phyloP scores from a whole-genome alignment of 2,113 vertebrate species.

The Tachycineta bicolor region DNA sequence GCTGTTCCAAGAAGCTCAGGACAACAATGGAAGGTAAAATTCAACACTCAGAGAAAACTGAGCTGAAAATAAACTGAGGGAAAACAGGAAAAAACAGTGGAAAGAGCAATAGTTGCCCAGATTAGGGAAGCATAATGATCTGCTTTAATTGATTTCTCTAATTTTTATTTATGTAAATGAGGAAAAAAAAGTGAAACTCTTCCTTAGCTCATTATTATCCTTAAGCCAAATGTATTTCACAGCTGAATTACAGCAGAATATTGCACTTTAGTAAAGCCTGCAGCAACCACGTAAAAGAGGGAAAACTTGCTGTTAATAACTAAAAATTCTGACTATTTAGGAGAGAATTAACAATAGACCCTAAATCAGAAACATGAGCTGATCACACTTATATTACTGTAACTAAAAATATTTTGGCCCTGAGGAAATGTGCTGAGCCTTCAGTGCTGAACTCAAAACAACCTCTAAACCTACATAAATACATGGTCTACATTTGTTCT shows the following conservation, averaged over 20 bases:
- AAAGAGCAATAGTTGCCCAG: neutral
- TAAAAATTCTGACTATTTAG: neutral
- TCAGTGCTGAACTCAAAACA: neutral
- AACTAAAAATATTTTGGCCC: slow-evolving; percentile 3
- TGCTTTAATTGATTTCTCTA: neutral
- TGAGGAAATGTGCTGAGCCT: neutral
- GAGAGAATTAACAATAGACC: neutral
- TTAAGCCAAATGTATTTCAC: neutral
- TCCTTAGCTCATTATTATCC: neutral
- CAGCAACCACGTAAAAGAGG: neutral
- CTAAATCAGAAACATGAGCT: neutral
- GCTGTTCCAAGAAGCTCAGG: neutral
- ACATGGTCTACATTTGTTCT: neutral
- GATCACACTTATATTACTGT: neutral
- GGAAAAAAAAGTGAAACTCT: neutral
- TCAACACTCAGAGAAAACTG: neutral
- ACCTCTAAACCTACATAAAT: neutral
- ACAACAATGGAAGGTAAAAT: neutral
- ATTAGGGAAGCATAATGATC: neutral
- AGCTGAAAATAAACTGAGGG: neutral
- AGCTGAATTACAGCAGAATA: neutral
- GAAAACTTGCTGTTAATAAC: neutral
- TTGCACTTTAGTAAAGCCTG: neutral
- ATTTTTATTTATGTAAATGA: neutral
- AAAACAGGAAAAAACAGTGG: neutral